Evolutionary conservation across 2,797 vertebrate genomes (phyloP), one percentile per base, ranked within the genome.

Genomic region (Mormyrops attenuatus): DNA sequence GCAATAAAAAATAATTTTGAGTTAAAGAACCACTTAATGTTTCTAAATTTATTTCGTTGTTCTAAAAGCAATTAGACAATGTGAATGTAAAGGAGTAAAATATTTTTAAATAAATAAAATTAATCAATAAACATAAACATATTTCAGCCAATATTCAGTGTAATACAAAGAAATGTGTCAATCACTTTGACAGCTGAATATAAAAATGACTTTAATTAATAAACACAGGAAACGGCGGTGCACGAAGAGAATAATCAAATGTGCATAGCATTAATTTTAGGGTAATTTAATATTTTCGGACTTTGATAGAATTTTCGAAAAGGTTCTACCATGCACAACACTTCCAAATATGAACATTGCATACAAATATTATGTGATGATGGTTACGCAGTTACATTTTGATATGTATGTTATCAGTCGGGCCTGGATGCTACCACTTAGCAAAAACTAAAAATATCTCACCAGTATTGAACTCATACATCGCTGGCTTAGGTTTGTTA

Each of bases 1-100:
- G 93, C 94, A 96, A 96, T 96, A 96, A 96, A 96, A 96, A 91
- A 88, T 85, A 85, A 94, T 93, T 94, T 94, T 91, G 92, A 94
- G 92, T 88, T 90, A 94, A 93, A 86, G 22, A 49, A 47, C 55
- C 60, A 77, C 66, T 50, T n/a, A 53, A 89, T 86, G 90, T 82
- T 77, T 85, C 73, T 4, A 50, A 82, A 90, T 80, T 88, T 15
- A 92, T 91, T 89, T 63, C 17, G n/a, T 85, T 82, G 3, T 84
- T 89, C 17, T 15, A 86, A 63, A 82, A 52, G 22, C 20, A 30
- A 34, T 26, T 8, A 15, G 50, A 80, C 44, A 15, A 52, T 17
- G 30, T 41, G 22, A 88, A 90, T 80, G 47, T 20, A 88, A 55
- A 92, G 88, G 92, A 90, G 93, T 73, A 89, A 90, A 49, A 44